Evolutionary conservation across 2,113 vertebrate genomes (phyloP), one percentile per base, ranked within the genome.

Genomic region (Oncorhynchus mykiss): DNA sequence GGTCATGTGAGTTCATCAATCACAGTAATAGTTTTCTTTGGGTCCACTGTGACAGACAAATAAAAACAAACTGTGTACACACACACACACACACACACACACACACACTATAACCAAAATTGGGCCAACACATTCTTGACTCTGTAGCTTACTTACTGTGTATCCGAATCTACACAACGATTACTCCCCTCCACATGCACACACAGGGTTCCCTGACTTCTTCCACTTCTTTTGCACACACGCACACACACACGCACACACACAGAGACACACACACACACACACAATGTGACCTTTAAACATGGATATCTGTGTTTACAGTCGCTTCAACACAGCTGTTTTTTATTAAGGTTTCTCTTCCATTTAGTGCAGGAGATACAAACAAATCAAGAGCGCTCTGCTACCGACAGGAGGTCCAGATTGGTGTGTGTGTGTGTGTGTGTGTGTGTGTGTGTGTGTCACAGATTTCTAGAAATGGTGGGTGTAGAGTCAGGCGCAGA

Each of bases 251-350:
- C 5, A 34, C 1, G 7, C 6, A n/a, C 4, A 8, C 18, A 60
- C n/a, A n/a, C 59, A 60, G 0, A 22, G 1, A 25, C 14, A 71
- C 66, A 25, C 75, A 2, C 22, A 5, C 49, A n/a, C 34, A 67
- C 24, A 73, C 71, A 70, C 71, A 0, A 67, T 20, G 54, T 57
- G 54, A 20, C 59, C 20, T 22, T 12, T 62, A 11, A n/a, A 22
- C n/a, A 22, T 2, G 82, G 77, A 80, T 77, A 74, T 27, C 8
- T 45, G 67, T 84, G 84, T 80, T 84, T 67, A 86, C 76, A 71
- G 49, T 51, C 62, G 16, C 79, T 78, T 85, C 64, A 81, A 80
- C 86, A 87, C 88, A 90, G 85, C 88, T 84, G 87, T 72, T 86
- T 77, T 74, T 76, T 84, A 80, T 87, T 89, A 85, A 78, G 77